phyloP scores from a whole-genome alignment of 2,113 vertebrate species.

The Limnothrissa miodon region DNA sequence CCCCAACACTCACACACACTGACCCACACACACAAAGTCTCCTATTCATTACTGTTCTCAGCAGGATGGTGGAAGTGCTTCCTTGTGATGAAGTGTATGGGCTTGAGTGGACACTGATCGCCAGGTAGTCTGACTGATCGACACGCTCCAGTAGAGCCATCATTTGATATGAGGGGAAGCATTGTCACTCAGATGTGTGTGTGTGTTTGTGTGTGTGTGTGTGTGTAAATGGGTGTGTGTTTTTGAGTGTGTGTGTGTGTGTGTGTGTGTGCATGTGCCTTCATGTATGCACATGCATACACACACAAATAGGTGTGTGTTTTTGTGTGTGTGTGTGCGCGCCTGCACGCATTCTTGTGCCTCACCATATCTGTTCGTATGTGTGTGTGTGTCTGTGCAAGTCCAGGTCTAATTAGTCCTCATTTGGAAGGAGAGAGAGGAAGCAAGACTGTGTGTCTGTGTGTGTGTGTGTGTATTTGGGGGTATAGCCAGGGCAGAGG shows the following conservation, averaged over 20 bases:
- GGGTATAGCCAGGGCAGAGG: slow-evolving; percentile 27
- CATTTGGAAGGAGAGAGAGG: slow-evolving; percentile 33
- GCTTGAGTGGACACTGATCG: background rate
- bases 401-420: slow-evolving; percentile 46
- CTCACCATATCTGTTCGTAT: background rate
- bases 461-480: slow-evolving; percentile 6
- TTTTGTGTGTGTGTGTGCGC: slow-evolving; percentile 18
- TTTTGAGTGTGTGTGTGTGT: slow-evolving; percentile 16
- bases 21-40: background rate
- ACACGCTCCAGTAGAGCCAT: background rate
- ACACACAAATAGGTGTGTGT: slow-evolving; percentile 15
- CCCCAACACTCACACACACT: too few species aligned
- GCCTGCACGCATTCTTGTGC: slow-evolving; percentile 19
- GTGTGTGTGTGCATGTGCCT: slow-evolving; percentile 21
- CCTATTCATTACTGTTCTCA: slow-evolving; percentile 3
- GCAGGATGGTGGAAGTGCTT: background rate
- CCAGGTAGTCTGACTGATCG: slow-evolving; percentile 18
- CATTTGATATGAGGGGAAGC: slow-evolving; percentile 1
- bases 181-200: background rate
- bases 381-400: background rate
- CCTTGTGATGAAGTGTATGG: slow-evolving; percentile 4
- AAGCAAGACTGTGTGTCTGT: background rate
- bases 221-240: slow-evolving; percentile 19
- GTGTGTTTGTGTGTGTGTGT: slow-evolving; percentile 25
- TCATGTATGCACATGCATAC: too few species aligned